Conservation (phyloP, 1,140 invertebrate species). For the Latrodectus geometricus region DNA sequence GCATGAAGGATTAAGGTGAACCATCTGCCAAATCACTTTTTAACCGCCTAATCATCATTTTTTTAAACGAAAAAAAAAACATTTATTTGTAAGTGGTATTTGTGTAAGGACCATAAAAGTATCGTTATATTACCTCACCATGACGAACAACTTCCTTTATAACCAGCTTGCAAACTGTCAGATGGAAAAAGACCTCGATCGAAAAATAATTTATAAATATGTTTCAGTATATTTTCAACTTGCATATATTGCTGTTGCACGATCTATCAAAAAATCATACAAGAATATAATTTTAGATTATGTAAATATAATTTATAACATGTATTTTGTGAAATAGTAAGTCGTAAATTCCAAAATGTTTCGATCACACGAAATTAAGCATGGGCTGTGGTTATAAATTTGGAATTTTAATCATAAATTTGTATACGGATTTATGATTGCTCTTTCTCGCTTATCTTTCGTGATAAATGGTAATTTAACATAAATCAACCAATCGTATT, state of each 20-base stretch:
- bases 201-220: background rate
- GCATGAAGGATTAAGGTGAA: background rate
- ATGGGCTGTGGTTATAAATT: too few relatives aligned
- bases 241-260: background rate
- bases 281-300: background rate
- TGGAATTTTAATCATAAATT: too few relatives aligned
- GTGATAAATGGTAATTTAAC: too few relatives aligned
- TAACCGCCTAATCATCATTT: background rate
- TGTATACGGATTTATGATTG: too few relatives aligned
- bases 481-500: too few relatives aligned
- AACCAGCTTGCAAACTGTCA: background rate
- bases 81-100: background rate
- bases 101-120: background rate
- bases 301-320: background rate
- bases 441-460: too few relatives aligned
- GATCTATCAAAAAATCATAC: background rate
- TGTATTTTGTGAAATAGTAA: background rate
- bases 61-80: background rate
- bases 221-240: background rate
- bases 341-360: too few relatives aligned
- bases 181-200: background rate
- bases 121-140: background rate
- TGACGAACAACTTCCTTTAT: background rate
- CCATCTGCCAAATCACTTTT: background rate
- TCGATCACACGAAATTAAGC: too few relatives aligned